Percentiles rank a stretch among this genome's conserved stretches.
Conservation (phyloP, 2,797 vertebrate species). For the Sebastes kiyomatsui region DNA sequence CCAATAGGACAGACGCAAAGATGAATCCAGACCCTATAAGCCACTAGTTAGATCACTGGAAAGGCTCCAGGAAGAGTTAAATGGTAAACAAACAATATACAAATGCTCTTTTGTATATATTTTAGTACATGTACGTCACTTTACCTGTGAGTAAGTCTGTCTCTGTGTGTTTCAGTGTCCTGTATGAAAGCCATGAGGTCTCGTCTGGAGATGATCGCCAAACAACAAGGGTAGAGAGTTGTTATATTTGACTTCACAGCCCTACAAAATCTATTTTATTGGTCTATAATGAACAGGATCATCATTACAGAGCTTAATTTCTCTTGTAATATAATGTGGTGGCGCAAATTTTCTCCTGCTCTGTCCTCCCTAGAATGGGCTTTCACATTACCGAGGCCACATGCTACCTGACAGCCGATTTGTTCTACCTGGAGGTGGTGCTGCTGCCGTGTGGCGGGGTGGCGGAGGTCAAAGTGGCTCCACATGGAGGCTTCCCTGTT, state of each 20-base stretch:
- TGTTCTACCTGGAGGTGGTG: conserved; percentile 90
- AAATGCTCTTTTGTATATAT: background rate
- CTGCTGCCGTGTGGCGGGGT: conserved; percentile 81
- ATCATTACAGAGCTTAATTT: background rate
- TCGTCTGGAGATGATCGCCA: conserved; percentile 84
- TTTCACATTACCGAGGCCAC: conserved; percentile 82
- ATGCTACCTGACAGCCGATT: conserved; percentile 88
- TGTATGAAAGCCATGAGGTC: conserved; percentile 78
- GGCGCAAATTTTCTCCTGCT: background rate
- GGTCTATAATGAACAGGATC: background rate
- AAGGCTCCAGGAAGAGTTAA: conserved; percentile 82
- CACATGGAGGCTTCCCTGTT: conserved; percentile 81
- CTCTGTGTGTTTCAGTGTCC: conserved; percentile 76
- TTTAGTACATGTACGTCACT: background rate
- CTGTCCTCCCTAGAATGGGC: conserved; percentile 75
- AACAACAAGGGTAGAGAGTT: conserved; percentile 83
- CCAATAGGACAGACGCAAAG: conserved; percentile 81
- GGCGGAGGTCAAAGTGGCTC: conserved; percentile 85
- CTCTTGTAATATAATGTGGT: background rate
- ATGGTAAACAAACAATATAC: conserved; percentile 73
- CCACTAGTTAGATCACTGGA: conserved; percentile 77
- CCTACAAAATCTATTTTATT: background rate
- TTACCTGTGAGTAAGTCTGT: background rate
- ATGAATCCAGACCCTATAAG: conserved; percentile 58
- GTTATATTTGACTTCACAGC: background rate